phyloP scores from a whole-genome alignment of 2,797 vertebrate genomes.

The Pseudochirops cupreus region DNA sequence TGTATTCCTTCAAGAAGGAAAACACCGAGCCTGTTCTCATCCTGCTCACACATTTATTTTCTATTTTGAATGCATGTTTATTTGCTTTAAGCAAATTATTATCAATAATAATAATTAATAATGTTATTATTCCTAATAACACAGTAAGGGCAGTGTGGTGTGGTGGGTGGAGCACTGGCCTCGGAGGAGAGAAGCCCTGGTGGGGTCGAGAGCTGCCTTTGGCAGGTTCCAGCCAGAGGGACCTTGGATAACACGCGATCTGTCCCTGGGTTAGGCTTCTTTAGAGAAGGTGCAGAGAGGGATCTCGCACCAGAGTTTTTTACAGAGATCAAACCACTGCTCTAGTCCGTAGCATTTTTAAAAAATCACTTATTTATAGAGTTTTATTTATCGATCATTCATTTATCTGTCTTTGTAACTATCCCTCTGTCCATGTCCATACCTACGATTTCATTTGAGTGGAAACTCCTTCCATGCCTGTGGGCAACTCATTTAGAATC shows the following conservation, averaged over 20 bases:
- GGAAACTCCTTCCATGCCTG: background rate
- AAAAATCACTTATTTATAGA: background rate
- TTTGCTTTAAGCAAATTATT: slow-evolving; percentile 34
- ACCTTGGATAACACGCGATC: too few species aligned
- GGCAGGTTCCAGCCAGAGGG: rapidly evolving
- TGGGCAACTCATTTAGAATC: background rate
- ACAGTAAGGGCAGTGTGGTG: too few species aligned
- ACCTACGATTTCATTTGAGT: background rate
- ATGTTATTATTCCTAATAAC: too few species aligned
- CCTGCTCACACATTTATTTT: slow-evolving; percentile 19
- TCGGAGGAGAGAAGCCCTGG: too few species aligned
- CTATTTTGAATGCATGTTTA: slow-evolving; percentile 39
- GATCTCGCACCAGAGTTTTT: background rate
- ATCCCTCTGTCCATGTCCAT: too few species aligned
- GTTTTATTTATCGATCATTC: background rate
- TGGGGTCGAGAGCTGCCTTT: too few species aligned
- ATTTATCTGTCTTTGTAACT: background rate
- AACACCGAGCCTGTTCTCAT: slow-evolving; percentile 29
- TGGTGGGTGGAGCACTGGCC: too few species aligned
- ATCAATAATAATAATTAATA: too few species aligned
- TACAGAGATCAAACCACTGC: background rate
- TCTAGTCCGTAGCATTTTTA: background rate
- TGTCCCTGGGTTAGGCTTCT: too few species aligned
- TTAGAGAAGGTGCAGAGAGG: too few species aligned
- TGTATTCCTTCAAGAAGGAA: slow-evolving; percentile 58